Evolutionary conservation across 2,888 invertebrate genomes (phyloP), one percentile per base, ranked within the genome.

Genomic region (Acleris sparsana): DNA sequence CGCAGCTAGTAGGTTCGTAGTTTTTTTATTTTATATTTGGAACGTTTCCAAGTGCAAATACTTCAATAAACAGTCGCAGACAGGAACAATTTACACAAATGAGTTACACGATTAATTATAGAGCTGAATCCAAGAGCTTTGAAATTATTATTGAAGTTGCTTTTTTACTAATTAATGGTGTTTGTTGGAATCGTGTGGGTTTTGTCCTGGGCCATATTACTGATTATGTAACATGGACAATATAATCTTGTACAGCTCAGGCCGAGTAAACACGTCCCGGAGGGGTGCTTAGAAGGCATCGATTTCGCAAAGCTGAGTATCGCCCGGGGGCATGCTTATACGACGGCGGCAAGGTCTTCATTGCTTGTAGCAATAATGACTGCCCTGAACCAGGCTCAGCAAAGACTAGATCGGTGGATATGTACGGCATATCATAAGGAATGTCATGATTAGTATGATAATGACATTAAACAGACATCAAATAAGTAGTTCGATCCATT

Each of bases 51-150:
- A 80, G 72, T 66, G 75, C 77, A 74, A 73, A 74, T 63, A 70
- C 58, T 59, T 68, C 71, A 52, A 74, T 64, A 68, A 75, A 63
- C 72, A 74, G 69, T 73, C 71, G 71, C 73, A 73, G 72, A 66
- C 68, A 71, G 70, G 70, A 70, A 63, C 69, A 69, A 70, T 70
- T 71, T 77, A 73, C 68, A 72, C 75, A 77, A 80, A 78, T 78
- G 77, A 76, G 75, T 74, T 75, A 72, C 71, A 74, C 71, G 72
- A 79, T 77, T 80, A 77, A 80, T 80, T 77, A 77, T 77, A 73
- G 70, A 69, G 55, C 59, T 67, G 68, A 73, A 70, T 71, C 70
- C 73, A 75, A 72, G 70, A 71, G 67, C 73, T 74, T 72, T 76
- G 66, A 75, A 79, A 78, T 78, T 70, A 72, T 73, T 72, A 70